Percentiles rank a stretch among this genome's conserved stretches.
Conservation (phyloP, 92 coral and sea anemone genomes). For the Virgularia gustaviana region DNA sequence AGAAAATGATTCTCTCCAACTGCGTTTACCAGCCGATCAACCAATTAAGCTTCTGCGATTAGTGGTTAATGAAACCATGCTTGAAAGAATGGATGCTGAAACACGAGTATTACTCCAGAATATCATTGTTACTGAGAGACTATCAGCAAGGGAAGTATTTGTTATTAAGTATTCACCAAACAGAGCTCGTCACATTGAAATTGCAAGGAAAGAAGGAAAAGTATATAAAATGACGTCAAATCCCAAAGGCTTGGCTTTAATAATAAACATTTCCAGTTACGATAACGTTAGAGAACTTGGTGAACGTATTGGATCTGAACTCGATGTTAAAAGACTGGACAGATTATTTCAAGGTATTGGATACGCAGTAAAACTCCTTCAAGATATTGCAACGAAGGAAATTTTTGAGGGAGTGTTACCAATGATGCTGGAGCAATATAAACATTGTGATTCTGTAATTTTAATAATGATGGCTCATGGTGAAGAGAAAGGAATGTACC, state of each 20-base stretch:
- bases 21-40: neutral
- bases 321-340: conserved; percentile 21
- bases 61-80: neutral
- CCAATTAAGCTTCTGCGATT: conserved; percentile 13
- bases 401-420: neutral
- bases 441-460: conserved; percentile 37
- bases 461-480: conserved; percentile 45
- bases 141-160: neutral
- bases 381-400: neutral
- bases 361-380: neutral
- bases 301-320: conserved; percentile 4
- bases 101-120: neutral
- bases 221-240: conserved; percentile 55
- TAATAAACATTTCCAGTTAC: conserved; percentile 23
- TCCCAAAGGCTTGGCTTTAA: conserved; percentile 55
- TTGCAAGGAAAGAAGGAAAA: conserved; percentile 6
- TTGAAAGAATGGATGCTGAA: conserved; percentile 13
- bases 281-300: too few relatives aligned
- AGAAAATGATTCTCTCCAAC: conserved; percentile 17
- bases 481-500: conserved; percentile 14
- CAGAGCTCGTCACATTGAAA: conserved; percentile 25
- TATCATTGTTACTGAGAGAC: conserved; percentile 23
- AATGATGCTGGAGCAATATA: neutral
- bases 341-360: conserved; percentile 42
- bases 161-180: conserved; percentile 49